Percentiles rank a stretch among this genome's conserved stretches.
Conservation (phyloP, 2,888 invertebrate species). For the Drosophila engyochracea region DNA sequence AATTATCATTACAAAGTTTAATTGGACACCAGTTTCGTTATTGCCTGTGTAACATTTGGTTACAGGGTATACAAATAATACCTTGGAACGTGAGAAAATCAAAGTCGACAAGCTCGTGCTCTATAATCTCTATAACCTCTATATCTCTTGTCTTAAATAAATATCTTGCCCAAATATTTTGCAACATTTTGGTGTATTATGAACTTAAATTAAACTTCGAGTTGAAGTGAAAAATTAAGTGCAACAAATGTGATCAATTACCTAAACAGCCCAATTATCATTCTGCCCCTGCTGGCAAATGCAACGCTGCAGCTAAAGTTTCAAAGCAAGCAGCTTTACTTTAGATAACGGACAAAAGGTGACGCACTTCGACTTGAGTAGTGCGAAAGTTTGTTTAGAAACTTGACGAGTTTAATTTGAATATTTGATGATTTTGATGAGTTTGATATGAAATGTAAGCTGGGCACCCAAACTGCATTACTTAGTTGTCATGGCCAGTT, state of each 20-base stretch:
- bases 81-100: not conserved
- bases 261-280: not conserved
- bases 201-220: not conserved
- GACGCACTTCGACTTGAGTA: not conserved
- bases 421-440: not conserved
- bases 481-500: constrained; percentile 28
- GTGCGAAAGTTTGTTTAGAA: not conserved
- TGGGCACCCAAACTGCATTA: constrained; percentile 23
- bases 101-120: constrained; percentile 23
- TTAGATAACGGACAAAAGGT: constrained; percentile 10
- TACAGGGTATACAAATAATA: constrained; percentile 44
- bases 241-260: not conserved
- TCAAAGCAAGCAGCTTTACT: constrained; percentile 1
- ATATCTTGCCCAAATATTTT: constrained; percentile 5
- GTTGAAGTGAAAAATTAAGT: not conserved
- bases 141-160: not conserved
- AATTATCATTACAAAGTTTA: not conserved
- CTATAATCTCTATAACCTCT: constrained; percentile 8
- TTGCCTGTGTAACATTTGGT: constrained; percentile 5
- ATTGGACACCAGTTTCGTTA: not conserved
- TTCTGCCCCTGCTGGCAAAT: not conserved
- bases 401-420: not conserved
- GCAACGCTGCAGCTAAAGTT: not conserved
- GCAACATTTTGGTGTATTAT: not conserved
- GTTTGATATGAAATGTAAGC: not conserved